Evolutionary conservation across 2,797 vertebrate species (phyloP).

Genomic region (Bradypodion pumilum): DNA sequence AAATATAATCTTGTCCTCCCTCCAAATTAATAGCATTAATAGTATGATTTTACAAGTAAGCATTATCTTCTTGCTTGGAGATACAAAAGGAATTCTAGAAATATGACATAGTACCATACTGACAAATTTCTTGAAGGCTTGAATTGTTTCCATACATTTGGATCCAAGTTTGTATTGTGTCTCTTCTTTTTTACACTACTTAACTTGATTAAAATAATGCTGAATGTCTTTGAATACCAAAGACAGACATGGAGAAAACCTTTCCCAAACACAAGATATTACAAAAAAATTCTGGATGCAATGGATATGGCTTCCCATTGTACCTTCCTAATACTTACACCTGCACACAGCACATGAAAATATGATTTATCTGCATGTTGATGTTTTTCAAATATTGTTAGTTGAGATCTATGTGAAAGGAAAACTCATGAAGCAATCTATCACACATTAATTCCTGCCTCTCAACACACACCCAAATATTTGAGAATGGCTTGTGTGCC

Average conservation of each 20-base stretch:
- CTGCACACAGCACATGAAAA: neutral
- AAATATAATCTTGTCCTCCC: constrained; percentile 63
- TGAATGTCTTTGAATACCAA: constrained; percentile 70
- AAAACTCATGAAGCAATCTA: neutral
- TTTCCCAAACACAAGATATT: constrained; percentile 61
- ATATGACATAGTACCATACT: constrained; percentile 60
- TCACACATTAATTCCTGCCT: neutral
- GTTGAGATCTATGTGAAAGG: neutral
- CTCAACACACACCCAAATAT: neutral
- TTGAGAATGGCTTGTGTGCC: neutral
- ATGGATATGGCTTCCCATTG: constrained; percentile 41
- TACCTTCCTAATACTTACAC: neutral
- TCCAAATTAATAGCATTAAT: constrained; percentile 67
- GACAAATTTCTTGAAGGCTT: constrained; percentile 63
- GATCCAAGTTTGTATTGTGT: constrained; percentile 65
- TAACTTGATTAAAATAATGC: constrained; percentile 68
- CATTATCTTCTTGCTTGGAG: constrained; percentile 66
- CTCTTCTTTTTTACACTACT: constrained; percentile 67
- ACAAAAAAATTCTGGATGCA: constrained; percentile 62
- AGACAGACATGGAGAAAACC: constrained; percentile 73
- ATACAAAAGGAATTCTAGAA: constrained; percentile 64
- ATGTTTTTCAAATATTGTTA: neutral
- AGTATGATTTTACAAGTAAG: constrained; percentile 59
- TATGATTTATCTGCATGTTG: constrained; percentile 46
- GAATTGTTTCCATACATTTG: constrained; percentile 66